Percentiles rank a stretch among this genome's conserved stretches.
phyloP scores from a whole-genome alignment of 2,888 invertebrate species.

The Hyles lineata region DNA sequence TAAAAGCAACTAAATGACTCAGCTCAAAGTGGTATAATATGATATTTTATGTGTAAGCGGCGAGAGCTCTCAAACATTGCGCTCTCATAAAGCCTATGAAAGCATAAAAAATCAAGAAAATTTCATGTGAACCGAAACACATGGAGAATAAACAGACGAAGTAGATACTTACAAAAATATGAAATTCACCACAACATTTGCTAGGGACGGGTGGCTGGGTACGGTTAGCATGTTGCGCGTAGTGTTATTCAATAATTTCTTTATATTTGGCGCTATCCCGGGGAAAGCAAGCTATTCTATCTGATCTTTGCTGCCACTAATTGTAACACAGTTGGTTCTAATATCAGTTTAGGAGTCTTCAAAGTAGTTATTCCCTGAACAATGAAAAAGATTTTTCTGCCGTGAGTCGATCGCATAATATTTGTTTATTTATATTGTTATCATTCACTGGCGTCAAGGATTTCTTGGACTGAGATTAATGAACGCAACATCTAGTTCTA shows the following conservation, averaged over 20 bases:
- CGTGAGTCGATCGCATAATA: no score
- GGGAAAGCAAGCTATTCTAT: not conserved
- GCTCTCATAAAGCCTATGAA: conserved; percentile 79
- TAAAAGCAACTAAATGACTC: conserved; percentile 68
- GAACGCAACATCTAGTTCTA: no score
- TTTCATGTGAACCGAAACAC: conserved; percentile 84
- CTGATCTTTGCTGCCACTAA: not conserved
- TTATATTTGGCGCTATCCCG: not conserved
- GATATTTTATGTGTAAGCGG: conserved; percentile 72
- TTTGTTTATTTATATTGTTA: no score
- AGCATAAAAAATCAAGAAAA: conserved; percentile 84
- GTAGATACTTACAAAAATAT: conserved; percentile 85
- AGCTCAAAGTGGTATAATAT: conserved; percentile 72
- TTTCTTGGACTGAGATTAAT: no score
- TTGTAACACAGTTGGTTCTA: no score
- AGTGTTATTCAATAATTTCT: not conserved
- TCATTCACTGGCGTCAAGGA: no score
- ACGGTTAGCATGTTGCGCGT: conserved; percentile 54
- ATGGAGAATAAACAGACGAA: conserved; percentile 83
- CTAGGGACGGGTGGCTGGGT: conserved; percentile 71
- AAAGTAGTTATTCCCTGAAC: not conserved
- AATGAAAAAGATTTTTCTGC: no score
- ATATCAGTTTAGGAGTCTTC: no score
- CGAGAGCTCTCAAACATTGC: conserved; percentile 70
- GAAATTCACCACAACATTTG: conserved; percentile 85